Conservation (phyloP, 2,888 invertebrate genomes). For the Agapostemon virescens region DNA sequence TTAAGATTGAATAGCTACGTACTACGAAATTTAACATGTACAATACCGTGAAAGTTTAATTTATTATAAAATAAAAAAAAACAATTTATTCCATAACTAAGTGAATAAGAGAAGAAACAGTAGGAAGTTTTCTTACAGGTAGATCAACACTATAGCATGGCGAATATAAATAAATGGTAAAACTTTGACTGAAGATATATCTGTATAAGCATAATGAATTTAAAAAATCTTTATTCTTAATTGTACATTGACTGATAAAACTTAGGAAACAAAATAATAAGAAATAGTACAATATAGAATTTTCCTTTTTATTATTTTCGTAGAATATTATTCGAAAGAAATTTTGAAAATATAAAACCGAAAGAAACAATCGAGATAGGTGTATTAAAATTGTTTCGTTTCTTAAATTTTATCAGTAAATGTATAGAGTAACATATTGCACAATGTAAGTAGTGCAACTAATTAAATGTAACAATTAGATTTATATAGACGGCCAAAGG, state of each 20-base stretch:
- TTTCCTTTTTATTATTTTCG: background rate
- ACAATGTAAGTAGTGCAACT: slow-evolving; percentile 11
- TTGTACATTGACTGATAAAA: background rate
- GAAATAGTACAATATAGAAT: background rate
- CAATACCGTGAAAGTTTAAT: background rate
- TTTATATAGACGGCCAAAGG: background rate
- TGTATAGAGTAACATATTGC: background rate
- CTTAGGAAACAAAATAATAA: background rate
- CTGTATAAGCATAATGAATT: slow-evolving; percentile 8
- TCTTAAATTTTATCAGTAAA: background rate
- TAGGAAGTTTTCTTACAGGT: background rate
- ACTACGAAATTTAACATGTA: background rate
- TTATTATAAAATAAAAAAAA: background rate
- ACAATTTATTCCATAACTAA: background rate
- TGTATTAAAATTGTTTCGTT: background rate
- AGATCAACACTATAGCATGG: background rate
- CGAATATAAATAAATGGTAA: slow-evolving; percentile 3
- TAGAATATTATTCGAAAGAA: background rate
- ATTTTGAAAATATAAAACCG: background rate
- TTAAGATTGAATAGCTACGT: background rate
- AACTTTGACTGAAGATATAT: slow-evolving; percentile 7
- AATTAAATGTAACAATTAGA: slow-evolving; percentile 9
- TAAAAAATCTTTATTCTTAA: slow-evolving; percentile 9
- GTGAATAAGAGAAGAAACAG: background rate
- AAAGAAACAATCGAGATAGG: background rate